phyloP scores from a whole-genome alignment of 2,888 invertebrate genomes.

The Aleiodes alternator region DNA sequence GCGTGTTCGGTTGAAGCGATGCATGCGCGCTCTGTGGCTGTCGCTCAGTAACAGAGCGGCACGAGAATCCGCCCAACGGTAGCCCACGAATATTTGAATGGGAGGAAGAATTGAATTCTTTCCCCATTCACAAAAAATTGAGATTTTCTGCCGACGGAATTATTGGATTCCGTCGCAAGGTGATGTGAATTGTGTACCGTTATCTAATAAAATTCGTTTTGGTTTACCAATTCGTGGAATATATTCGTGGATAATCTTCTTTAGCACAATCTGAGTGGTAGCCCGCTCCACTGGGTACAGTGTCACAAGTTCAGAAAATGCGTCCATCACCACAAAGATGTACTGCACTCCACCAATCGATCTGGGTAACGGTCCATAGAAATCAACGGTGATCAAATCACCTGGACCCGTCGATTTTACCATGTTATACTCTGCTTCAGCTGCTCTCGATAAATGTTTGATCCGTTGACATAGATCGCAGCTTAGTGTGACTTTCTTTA shows the following conservation, averaged over 20 bases:
- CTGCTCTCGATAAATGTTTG: constrained; percentile 24
- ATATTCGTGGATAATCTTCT: constrained; percentile 24
- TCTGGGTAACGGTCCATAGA: constrained; percentile 49
- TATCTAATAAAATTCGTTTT: constrained; percentile 21
- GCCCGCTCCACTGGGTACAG: constrained; percentile 19
- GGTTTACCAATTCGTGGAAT: constrained; percentile 22
- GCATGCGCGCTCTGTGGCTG: too few relatives aligned
- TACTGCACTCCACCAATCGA: constrained; percentile 46
- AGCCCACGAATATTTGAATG: too few relatives aligned
- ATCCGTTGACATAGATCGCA: constrained; percentile 48
- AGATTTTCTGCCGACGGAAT: too few relatives aligned
- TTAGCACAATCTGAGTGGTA: background rate
- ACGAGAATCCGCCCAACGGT: too few relatives aligned
- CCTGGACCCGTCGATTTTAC: constrained; percentile 34
- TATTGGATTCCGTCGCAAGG: background rate
- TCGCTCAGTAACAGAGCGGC: too few relatives aligned
- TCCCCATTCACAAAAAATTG: too few relatives aligned
- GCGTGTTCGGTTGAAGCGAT: too few relatives aligned
- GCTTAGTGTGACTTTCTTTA: constrained; percentile 17
- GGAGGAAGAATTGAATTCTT: too few relatives aligned
- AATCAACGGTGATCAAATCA: constrained; percentile 49
- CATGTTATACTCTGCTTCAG: constrained; percentile 39
- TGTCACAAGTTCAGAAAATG: constrained; percentile 32
- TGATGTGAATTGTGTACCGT: constrained; percentile 35
- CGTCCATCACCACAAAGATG: constrained; percentile 46